Percentiles rank a stretch among this genome's conserved stretches.
Evolutionary conservation across 2,113 vertebrate species (phyloP).

Genomic region (Coturnix japonica): DNA sequence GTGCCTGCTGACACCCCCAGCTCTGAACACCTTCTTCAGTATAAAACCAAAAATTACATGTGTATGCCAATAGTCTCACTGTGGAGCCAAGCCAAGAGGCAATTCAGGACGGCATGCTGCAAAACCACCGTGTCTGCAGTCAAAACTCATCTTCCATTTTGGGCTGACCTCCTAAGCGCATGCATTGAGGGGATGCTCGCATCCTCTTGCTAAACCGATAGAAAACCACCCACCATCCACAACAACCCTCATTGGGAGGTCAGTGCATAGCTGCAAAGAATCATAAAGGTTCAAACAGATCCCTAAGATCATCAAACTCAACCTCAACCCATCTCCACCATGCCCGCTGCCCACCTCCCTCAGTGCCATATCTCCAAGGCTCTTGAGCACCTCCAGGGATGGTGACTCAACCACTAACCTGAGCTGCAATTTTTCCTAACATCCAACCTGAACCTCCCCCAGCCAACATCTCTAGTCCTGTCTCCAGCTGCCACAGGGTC

Average conservation of each 20-base stretch:
- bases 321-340: no score
- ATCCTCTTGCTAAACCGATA: background rate
- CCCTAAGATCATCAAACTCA: no score
- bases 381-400: no score
- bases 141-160: background rate
- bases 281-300: no score
- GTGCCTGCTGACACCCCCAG: background rate
- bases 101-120: background rate
- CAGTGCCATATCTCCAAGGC: no score
- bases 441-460: background rate
- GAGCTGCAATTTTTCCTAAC: no score
- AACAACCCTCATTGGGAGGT: background rate
- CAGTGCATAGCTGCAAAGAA: background rate
- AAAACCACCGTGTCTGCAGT: fast-evolving
- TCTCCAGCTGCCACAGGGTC: background rate
- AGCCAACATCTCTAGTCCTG: no score
- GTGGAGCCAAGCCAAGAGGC: background rate
- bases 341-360: no score
- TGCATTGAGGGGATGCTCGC: background rate
- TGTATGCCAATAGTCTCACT: background rate
- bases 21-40: background rate
- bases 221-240: background rate
- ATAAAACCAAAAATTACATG: fast-evolving
- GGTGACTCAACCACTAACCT: no score
- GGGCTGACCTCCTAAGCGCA: background rate